Evolutionary conservation across 2,113 vertebrate species (phyloP), one percentile per base, ranked within the genome.

Genomic region (Rhadina sibilatrix): DNA sequence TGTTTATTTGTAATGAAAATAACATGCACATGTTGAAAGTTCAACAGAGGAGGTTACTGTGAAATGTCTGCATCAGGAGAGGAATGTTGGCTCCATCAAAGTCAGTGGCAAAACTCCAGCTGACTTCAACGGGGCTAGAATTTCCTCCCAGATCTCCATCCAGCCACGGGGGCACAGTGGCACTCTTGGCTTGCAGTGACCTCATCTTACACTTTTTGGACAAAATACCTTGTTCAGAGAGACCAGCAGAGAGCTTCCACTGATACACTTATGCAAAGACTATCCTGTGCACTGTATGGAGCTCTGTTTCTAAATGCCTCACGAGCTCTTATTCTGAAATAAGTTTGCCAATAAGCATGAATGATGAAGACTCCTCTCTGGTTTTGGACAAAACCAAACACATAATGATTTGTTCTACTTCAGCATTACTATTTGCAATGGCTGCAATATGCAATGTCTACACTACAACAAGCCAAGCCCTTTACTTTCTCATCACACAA

Each of bases 1-100:
- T 96, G 82, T 92, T 95, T 93, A 68, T 94, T 95, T 95, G 77
- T 31, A 87, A 92, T 94, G 93, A 89, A 96, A 96, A 93, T 92
- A 90, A 75, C 85, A 88, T 9, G 31, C 71, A 64, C 2, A 15
- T 86, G 72, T 83, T 93, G 85, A 87, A 93, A 90, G 88, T 86
- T 71, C 90, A 86, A 53, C 85, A 95, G 79, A 92, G 64, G 76
- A 78, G 71, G 60, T 90, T 71, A 88, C 74, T 92, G 83, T 94
- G 92, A 95, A 93, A 94, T 0, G 60, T 59, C 89, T 91, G 81
- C 87, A 91, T 93, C 88, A 35, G 83, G 83, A 95, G n/a, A 95
- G 64, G 93, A 89, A 96, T 81, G 82, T 40, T 94, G 85, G 92
- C 85, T 92, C 60, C n/a, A 35, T 44, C 2, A 3, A 85, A 93